These are phyloP conservation scores for Stegastes partitus DNA, from an alignment of 2,113 vertebrate species.

Conservation along the genomic window DNA sequence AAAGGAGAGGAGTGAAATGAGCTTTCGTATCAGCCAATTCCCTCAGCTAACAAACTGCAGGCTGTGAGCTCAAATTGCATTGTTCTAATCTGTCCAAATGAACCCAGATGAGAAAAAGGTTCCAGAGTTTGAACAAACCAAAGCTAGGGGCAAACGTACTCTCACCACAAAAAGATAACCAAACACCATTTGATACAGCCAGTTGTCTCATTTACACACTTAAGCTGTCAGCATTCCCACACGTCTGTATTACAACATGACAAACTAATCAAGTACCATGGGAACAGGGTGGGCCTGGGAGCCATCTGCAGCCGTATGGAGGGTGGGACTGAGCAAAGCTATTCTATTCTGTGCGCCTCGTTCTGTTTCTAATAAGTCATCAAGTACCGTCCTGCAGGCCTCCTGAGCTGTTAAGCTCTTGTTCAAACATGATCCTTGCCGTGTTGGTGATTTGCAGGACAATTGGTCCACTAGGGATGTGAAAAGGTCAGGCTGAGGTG, in stretches of 20 bases:
- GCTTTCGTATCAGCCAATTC: slow-evolving; percentile 12
- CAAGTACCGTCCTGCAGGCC: slow-evolving; percentile 64
- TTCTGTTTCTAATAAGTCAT: slow-evolving; percentile 78
- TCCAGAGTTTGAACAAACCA: slow-evolving; percentile 44
- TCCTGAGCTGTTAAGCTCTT: slow-evolving; percentile 79
- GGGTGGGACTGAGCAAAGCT: slow-evolving; percentile 52
- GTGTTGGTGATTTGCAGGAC: slow-evolving; percentile 91
- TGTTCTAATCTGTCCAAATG: slow-evolving; percentile 57
- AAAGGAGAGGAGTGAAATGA: slow-evolving; percentile 13
- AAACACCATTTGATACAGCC: slow-evolving; percentile 45
- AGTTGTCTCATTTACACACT: slow-evolving; percentile 50
- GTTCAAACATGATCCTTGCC: slow-evolving; percentile 86
- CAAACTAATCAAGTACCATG: slow-evolving; percentile 76
- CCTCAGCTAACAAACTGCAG: slow-evolving; percentile 39
- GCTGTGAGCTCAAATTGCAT: slow-evolving; percentile 42
- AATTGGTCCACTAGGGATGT: slow-evolving; percentile 88
- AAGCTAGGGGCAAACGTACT: slow-evolving; percentile 11
- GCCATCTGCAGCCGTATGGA: slow-evolving; percentile 67
- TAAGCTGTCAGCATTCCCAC: slow-evolving; percentile 69
- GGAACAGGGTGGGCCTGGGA: slow-evolving; percentile 61
- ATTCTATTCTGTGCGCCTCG: slow-evolving; percentile 53
- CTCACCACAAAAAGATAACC: slow-evolving; percentile 41
- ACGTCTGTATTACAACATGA: slow-evolving; percentile 64
- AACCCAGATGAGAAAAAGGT: slow-evolving; percentile 42
- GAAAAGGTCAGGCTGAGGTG: slow-evolving; percentile 86